Base-by-base conservation (phyloP, 2,888 invertebrate species). In the Trimorus sp. region DNA sequence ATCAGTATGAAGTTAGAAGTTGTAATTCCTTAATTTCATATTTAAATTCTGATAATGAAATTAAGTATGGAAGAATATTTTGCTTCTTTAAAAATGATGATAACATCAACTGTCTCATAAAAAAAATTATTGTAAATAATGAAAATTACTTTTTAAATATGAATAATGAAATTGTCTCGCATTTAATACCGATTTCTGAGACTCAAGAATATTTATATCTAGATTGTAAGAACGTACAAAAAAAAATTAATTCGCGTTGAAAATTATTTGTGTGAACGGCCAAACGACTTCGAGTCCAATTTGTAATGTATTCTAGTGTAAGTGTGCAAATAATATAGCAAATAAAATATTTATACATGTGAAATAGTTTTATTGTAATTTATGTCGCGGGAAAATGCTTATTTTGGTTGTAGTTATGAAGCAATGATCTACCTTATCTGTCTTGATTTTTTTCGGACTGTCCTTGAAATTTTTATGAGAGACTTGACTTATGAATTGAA, bases 1-100 rank as follows among this genome's bases (percentile, higher is more conserved):
- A 40, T 16, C 1, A 1, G 14, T 42, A 45, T 26, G 26, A 45
- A 4, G 37, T 60, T 7, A 60, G 45, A 9, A 60, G 60, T 45
- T 60, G 4, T 42, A 60, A 60, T 60, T 60, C 66, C 2, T 66
- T 40, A 26, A 5, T 66, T 2, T 38, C 66, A n/a, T 66, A 54
- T 42, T 11, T 12, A 16, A 42, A 54, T 66, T 16, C 7, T 16
- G 12, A 66, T 16, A 11, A 7, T 2, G 3, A 40, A 42, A 7
- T 54, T 12, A 2, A 16, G 3, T 66, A 54, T 42, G 66, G 66
- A 36, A 66, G 66, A 54, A 66, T 66, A 54, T 66, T 54, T 42
- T 66, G 66, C 42, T 66, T 66, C 16, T 42, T 66, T 16, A 54
- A 66, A 42, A 0, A 1, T 40, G 54, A 42, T 7, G 66, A 16